Evolutionary conservation across 1,140 invertebrate genomes (phyloP).

Genomic region (Penaeus japonicus): DNA sequence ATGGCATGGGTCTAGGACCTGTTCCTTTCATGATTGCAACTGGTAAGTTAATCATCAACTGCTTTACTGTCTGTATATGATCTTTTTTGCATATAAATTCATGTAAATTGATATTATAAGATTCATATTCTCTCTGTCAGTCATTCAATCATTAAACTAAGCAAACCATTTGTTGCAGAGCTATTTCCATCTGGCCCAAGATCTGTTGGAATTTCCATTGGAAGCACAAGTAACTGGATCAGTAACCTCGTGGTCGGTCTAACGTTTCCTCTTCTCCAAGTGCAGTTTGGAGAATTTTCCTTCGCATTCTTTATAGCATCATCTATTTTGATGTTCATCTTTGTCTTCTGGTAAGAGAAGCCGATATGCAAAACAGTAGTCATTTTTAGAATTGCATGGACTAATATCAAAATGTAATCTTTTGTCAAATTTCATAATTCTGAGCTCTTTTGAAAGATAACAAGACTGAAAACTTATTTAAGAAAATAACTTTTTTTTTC

Average conservation of each 20-base stretch:
- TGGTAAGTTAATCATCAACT: slow-evolving; percentile 1
- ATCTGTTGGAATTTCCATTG: slow-evolving; percentile 23
- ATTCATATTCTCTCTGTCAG: too few species aligned
- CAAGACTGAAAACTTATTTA: too few species aligned
- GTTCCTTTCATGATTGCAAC: slow-evolving; percentile 43
- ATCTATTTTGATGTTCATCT: background rate
- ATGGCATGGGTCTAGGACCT: slow-evolving; percentile 33
- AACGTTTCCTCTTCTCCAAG: slow-evolving; percentile 30
- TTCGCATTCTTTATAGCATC: slow-evolving; percentile 35
- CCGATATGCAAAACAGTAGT: too few species aligned
- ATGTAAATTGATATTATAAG: too few species aligned
- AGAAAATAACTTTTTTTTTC: too few species aligned
- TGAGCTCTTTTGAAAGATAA: too few species aligned
- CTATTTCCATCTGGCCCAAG: slow-evolving; percentile 38
- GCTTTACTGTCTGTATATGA: background rate
- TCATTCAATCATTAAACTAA: too few species aligned
- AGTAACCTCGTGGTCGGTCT: slow-evolving; percentile 36
- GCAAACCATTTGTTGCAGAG: background rate
- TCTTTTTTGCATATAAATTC: background rate
- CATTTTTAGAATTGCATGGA: too few species aligned
- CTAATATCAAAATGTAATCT: too few species aligned
- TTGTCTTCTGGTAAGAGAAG: slow-evolving; percentile 29
- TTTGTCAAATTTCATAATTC: too few species aligned
- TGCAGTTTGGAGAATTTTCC: slow-evolving; percentile 26
- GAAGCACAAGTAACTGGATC: slow-evolving; percentile 34